These are phyloP conservation scores for Cossypha niveicapilla DNA, from an alignment of 2,797 vertebrate genomes.

Conservation along the genomic window DNA sequence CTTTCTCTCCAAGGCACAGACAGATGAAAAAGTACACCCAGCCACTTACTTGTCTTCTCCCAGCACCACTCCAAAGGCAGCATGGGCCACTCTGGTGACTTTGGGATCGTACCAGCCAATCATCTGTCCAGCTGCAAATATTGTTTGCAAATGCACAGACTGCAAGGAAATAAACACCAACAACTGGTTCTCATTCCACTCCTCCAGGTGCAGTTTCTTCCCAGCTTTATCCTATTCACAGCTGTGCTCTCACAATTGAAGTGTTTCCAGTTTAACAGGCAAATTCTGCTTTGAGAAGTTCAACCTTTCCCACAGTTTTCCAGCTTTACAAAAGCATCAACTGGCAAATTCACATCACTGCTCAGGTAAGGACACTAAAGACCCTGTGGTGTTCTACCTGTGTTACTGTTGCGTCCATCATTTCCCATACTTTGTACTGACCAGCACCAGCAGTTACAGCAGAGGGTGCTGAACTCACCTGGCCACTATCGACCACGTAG, in stretches of 20 bases:
- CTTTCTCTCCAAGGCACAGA: neutral
- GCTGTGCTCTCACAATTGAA: neutral
- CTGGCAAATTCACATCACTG: neutral
- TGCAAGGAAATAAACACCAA: constrained; percentile 58
- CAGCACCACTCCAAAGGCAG: constrained; percentile 92
- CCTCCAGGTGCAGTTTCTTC: neutral
- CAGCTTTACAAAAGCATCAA: neutral
- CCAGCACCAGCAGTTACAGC: neutral
- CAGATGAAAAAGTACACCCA: neutral
- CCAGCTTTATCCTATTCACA: neutral
- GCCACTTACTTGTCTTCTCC: constrained; percentile 87
- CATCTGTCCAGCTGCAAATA: constrained; percentile 88
- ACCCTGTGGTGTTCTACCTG: neutral
- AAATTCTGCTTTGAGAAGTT: neutral
- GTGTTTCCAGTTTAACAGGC: neutral
- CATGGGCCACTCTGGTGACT: constrained; percentile 87
- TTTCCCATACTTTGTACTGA: neutral
- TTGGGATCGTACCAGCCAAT: constrained; percentile 93
- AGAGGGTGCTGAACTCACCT: constrained; percentile 75
- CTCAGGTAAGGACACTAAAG: neutral
- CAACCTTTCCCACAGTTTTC: neutral
- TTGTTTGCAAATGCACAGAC: constrained; percentile 87
- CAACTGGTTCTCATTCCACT: neutral
- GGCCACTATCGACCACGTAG: constrained; percentile 92
- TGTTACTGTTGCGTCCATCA: fast-evolving